Percentiles rank a stretch among this genome's conserved stretches.
phyloP scores from a whole-genome alignment of 92 coral and sea anemone genomes.

The Isaurus tuberculatus region DNA sequence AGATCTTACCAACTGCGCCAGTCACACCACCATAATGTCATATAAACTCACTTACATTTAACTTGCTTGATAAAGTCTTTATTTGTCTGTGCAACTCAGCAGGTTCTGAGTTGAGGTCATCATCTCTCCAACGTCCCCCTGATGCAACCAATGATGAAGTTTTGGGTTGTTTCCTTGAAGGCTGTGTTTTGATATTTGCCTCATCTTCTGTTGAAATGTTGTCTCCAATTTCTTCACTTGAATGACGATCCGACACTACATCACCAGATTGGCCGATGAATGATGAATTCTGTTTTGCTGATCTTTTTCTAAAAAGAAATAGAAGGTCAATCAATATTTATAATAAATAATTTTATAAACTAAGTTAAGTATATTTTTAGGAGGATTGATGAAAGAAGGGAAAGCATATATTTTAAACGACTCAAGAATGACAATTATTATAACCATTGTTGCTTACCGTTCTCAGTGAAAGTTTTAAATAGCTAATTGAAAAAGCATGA shows the following conservation, averaged over 20 bases:
- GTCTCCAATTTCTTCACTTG: conserved; percentile 45
- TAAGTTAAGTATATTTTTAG: too few species aligned
- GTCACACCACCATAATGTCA: too few species aligned
- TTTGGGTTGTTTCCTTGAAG: conserved; percentile 9
- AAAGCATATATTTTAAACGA: too few species aligned
- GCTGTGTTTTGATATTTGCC: background rate
- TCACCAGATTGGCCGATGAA: conserved; percentile 69
- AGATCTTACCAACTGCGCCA: too few species aligned
- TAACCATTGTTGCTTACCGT: too few species aligned
- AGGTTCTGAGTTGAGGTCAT: conserved; percentile 25
- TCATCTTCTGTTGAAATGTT: conserved; percentile 1
- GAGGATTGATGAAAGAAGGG: too few species aligned
- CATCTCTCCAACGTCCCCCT: conserved; percentile 65
- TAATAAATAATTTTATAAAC: too few species aligned
- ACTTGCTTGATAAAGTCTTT: conserved; percentile 54
- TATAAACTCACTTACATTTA: conserved; percentile 37
- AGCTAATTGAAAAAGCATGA: too few species aligned
- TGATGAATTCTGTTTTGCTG: conserved; percentile 61
- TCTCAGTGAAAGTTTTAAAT: too few species aligned
- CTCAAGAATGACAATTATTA: too few species aligned
- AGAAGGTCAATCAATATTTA: too few species aligned
- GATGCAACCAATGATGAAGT: conserved; percentile 52
- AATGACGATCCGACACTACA: conserved; percentile 54
- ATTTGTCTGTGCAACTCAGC: conserved; percentile 45
- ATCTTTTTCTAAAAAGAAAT: conserved; percentile 49